Evolutionary conservation across 2,113 vertebrate species (phyloP), one percentile per base, ranked within the genome.

Genomic region (Stomatorhinus ivindoensis): DNA sequence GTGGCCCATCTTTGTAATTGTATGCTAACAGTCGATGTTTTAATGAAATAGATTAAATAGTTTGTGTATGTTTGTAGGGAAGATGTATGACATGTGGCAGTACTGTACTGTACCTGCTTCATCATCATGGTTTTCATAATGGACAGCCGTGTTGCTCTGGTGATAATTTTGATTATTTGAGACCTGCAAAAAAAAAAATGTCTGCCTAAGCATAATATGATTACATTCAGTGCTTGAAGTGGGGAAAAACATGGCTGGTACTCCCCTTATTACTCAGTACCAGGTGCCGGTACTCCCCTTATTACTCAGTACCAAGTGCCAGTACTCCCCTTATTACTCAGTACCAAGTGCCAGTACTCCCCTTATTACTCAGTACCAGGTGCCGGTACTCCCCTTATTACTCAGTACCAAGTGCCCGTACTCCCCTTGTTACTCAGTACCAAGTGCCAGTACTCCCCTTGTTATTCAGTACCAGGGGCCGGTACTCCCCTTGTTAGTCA

Each of bases 71-170:
- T n/a, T 80, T 80, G 69, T 76, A 76, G 69, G 35, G 69, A 35
- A 76, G 17, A 35, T 76, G 69, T 15, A 39, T 80, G 89, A 27
- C 86, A 47, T 46, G 88, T 17, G 83, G 90, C 2, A 88, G 48
- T 3, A 86, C 89, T 90, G 87, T 90, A 96, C 95, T 90, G 86
- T 90, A 96, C 95, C 95, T 89, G 91, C 88, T 93, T 95, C 95
- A 92, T 93, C 90, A 88, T 95, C 89, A 89, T 95, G 93, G 90
- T 95, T 95, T 93, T 95, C 94, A 92, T 90, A 92, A 91, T 82
- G 91, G 50, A 93, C 93, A 82, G 91, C 88, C 50, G 92, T 31
- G 61, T 92, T 91, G 39, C 88, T 58, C 53, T 89, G 85, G n/a
- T 88, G 87, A 86, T 90, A 2, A 83, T 65, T 94, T 88, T 92